Percentiles rank a stretch among this genome's conserved stretches.
These are phyloP conservation scores for Anthopleura xanthogrammica DNA, from an alignment of 92 coral and sea anemone genomes.

Conservation along the genomic window DNA sequence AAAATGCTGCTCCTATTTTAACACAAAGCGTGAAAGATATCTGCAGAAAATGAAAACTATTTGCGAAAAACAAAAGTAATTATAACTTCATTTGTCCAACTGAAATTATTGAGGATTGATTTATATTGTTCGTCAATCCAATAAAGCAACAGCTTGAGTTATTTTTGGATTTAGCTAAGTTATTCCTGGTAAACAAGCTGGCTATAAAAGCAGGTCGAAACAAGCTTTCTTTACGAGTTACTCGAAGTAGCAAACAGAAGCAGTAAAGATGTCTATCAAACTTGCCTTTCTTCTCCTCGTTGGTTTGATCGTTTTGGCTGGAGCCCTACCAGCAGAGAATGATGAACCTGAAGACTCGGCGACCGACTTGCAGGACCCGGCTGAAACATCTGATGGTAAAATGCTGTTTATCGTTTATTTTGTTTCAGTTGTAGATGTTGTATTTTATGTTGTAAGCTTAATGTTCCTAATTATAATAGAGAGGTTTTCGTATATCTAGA, in stretches of 20 bases:
- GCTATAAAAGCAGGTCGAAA: not conserved
- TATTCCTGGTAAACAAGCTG: not conserved
- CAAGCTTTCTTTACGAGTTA: not conserved
- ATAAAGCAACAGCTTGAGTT: not conserved
- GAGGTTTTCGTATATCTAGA: too few species aligned
- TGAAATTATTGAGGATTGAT: too few species aligned
- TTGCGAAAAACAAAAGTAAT: too few species aligned
- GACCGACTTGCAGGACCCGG: not conserved
- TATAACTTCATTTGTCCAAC: not conserved
- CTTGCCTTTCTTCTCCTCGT: not conserved
- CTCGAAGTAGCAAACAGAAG: not conserved
- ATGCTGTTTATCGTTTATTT: too few species aligned
- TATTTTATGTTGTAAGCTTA: too few species aligned
- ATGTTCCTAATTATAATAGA: too few species aligned
- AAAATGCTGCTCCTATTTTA: too few species aligned
- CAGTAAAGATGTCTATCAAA: slow-evolving; percentile 2
- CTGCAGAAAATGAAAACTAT: not conserved
- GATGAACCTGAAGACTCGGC: not conserved
- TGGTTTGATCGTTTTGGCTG: slow-evolving; percentile 1
- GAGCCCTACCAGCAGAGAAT: not conserved
- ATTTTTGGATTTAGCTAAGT: not conserved
- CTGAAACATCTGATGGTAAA: not conserved
- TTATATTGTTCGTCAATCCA: not conserved
- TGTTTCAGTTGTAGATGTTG: too few species aligned
- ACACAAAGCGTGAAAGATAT: too few species aligned